Evolutionary conservation across 2,888 invertebrate genomes (phyloP), one percentile per base, ranked within the genome.

Genomic region (Electrophaes corylata): DNA sequence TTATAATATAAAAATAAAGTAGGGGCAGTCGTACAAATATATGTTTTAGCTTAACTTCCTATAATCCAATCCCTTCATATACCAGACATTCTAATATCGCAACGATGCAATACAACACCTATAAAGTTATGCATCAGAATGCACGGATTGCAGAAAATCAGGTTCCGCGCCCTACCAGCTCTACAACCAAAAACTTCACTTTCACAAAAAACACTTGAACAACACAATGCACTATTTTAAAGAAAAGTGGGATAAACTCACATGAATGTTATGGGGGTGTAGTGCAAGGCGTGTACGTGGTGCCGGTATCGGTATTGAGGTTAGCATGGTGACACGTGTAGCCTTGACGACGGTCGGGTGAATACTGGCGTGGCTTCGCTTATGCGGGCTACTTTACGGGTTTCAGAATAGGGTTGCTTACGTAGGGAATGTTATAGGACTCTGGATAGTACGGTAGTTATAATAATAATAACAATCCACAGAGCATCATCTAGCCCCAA

Each of bases 231-330:
- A 58, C 55, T 53, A 8, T 16, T n/a, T n/a, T n/a, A n/a, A n/a
- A 18, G 5, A 40, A 1, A 6, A 10, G n/a, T 29, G 3, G 11
- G 12, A 11, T 33, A 10, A 50, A 77, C 91, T 91, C 79, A 91
- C 91, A 60, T 91, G 91, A 59, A 91, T 91, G 61, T 91, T 89
- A 73, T 89, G 84, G 57, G 91, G 87, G 61, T 88, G 90, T 33
- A 90, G 76, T 20, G 88, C 88, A 43, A 91, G 70, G 53, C 88
- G 88, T 75, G 85, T 75, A 46, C 91, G 84, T 66, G 90, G 90
- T 20, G 83, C 84, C 45, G 90, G 88, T 41, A 87, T 78, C 1
- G 88, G 89, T 35, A 87, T 78, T 1, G 88, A 88, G 64, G 80
- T 75, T 53, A 76, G 72, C 81, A 81, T 81, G 65, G 67, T 74